phyloP scores from a whole-genome alignment of 2,113 vertebrate genomes.

The Falco punctatus region DNA sequence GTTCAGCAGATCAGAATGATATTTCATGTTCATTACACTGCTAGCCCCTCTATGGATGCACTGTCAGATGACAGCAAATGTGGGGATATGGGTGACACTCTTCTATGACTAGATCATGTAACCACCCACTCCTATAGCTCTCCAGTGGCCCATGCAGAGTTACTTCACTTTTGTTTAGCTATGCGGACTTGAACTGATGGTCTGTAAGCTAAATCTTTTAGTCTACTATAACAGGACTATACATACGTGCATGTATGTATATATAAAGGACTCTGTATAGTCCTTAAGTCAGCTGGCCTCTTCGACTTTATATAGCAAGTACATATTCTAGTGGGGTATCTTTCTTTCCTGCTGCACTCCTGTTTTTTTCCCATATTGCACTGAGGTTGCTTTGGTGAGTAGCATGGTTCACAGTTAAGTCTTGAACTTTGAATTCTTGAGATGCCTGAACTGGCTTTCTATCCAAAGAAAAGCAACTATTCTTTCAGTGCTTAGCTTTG shows the following conservation, averaged over 20 bases:
- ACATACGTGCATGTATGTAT: not conserved
- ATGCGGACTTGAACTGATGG: not conserved
- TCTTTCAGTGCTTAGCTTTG: constrained; percentile 39
- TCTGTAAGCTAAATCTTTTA: not conserved
- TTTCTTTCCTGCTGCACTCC: not conserved
- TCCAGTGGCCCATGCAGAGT: not conserved
- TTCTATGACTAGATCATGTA: not conserved
- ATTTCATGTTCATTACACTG: not conserved
- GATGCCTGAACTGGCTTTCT: constrained; percentile 67
- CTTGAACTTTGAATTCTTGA: constrained; percentile 73
- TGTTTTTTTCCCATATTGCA: not conserved
- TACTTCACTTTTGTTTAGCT: not conserved
- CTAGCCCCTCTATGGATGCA: not conserved
- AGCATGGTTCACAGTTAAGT: constrained; percentile 26
- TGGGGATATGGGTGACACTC: not conserved
- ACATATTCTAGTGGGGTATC: not conserved
- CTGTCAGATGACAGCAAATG: not conserved
- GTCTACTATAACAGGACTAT: not conserved
- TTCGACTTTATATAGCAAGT: not conserved
- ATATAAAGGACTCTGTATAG: not conserved
- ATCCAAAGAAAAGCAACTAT: constrained; percentile 59
- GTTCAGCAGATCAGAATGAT: not conserved
- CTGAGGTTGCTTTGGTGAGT: not conserved
- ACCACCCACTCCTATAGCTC: not conserved
- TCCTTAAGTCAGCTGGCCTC: not conserved